Base-by-base conservation (phyloP, 2,113 vertebrate genomes). In the Cariama cristata region DNA sequence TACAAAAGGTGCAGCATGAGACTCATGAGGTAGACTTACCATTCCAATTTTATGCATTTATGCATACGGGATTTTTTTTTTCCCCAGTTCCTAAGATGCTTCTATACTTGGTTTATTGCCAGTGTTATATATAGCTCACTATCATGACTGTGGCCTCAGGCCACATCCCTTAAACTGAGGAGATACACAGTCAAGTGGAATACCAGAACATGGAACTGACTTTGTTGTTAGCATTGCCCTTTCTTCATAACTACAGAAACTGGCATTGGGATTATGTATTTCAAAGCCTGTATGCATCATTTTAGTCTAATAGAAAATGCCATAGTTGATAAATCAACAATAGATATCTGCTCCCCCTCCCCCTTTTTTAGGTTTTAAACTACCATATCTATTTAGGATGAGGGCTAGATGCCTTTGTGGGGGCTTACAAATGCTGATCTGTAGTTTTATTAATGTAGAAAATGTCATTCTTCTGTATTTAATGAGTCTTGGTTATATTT, bases 381-480 rank as follows among this genome's bases (percentile, higher is more conserved):
- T 55, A 67, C 93, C 24, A 0, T 95, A 73, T 96, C 79, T 96
- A 94, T 98, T 98, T 44, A 24, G 79, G 84, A 91, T 74, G 84
- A 95, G 71, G 88, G 47, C 32, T 79, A 38, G 73, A 64, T 75
- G 91, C 69, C 56, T 96, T 94, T 84, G 33, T 83, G 75, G 21
- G 67, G 94, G 86, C 85, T 95, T 52, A 86, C 45, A 90, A 95
- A 96, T 56, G 90, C 96, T 97, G 92, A 98, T 66, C 80, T 97
- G 16, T 58, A 52, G 77, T 88, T 96, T 40, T 47, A 68, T 53
- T 69, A 92, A 96, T 91, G 91, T 74, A 81, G 91, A 96, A 97
- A 98, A 97, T 95, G 89, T 75, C 50, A 80, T 98, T 98, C 87
- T 96, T 96, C 87, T 95, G 72, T 60, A n/a, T 72, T 92, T 96